A percentile compares a stretch with the other conserved stretches of the same genome.
Evolutionary conservation across 2,888 invertebrate species (phyloP).

Genomic region (Meiosimyza decipiens): DNA sequence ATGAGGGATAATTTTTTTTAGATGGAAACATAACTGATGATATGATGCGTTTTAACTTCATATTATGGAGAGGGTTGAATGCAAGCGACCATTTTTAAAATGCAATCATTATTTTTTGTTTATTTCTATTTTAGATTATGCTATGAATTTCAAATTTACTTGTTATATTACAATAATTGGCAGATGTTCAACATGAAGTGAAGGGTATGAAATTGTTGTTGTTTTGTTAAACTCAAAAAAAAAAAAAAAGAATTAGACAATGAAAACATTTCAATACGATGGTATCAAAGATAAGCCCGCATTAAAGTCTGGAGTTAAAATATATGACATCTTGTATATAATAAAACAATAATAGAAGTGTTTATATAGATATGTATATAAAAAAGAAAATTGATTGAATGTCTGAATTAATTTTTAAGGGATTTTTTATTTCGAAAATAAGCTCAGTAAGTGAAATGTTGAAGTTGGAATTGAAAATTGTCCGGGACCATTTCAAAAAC

Average conservation of each 20-base stretch:
- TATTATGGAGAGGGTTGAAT: not conserved
- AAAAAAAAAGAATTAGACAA: not conserved
- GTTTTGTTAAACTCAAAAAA: no score
- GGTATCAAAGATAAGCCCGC: not conserved
- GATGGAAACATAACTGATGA: not conserved
- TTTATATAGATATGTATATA: no score
- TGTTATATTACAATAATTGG: not conserved
- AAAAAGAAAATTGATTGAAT: no score
- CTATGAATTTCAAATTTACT: not conserved
- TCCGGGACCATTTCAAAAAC: no score
- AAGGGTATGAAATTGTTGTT: no score
- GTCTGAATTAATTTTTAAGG: no score
- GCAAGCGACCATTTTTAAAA: not conserved
- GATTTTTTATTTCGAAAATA: no score
- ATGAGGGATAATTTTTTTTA: not conserved
- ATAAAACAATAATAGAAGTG: no score
- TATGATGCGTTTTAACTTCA: conserved; percentile 7
- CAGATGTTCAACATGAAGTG: conserved; percentile 7
- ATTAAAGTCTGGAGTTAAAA: not conserved
- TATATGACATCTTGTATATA: no score
- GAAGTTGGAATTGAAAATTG: no score
- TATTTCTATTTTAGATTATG: no score
- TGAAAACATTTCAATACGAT: not conserved
- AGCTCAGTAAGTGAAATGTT: no score
- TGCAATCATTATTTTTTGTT: not conserved